Base-by-base conservation (phyloP, 2,113 vertebrate genomes). In the Harpagus bidentatus region DNA sequence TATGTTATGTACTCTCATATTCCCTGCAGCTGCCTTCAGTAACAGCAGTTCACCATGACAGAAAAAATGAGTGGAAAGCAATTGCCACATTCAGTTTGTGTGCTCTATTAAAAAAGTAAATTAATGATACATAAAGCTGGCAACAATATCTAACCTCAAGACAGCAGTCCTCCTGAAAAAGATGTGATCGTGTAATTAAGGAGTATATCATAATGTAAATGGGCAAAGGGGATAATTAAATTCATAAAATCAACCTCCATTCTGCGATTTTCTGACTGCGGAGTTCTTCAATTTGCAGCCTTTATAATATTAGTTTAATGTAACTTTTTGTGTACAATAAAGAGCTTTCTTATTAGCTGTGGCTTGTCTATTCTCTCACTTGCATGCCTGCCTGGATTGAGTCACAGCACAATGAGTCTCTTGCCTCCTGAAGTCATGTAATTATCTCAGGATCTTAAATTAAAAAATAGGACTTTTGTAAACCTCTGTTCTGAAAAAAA, bases 341-440 rank as follows among this genome's bases (percentile, higher is more conserved):
- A 72, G 90, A 88, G 63, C 48, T 90, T 78, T n/a, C 59, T 72
- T 62, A 58, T 81, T 77, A 88, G 73, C 93, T 82, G 48, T 28
- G 86, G 28, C n/a, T 90, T 40, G 34, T 72, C 86, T 66, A 2
- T 62, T 61, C 69, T 84, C 90, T 81, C 58, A 8, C 50, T 70
- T 21, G 43, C 86, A 50, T 9, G 74, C 71, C 90, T 70, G 87
- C 80, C 84, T n/a, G 52, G 77, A 52, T 7, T 89, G 91, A 96
- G 88, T 93, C 88, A 86, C 56, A 25, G 73, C 65, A 88, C 93
- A 81, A 93, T 26, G 88, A 89, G 81, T 53, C 88, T 96, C 91
- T 52, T 66, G 71, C 88, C 81, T 95, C 85, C 84, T 21, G 11
- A 76, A 74, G 85, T 56, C 81, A 12, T 21, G 66, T 43, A 50